Percentiles rank a stretch among this genome's conserved stretches.
phyloP scores from a whole-genome alignment of 2,888 invertebrate species.

The Eutolmus rufibarbis region DNA sequence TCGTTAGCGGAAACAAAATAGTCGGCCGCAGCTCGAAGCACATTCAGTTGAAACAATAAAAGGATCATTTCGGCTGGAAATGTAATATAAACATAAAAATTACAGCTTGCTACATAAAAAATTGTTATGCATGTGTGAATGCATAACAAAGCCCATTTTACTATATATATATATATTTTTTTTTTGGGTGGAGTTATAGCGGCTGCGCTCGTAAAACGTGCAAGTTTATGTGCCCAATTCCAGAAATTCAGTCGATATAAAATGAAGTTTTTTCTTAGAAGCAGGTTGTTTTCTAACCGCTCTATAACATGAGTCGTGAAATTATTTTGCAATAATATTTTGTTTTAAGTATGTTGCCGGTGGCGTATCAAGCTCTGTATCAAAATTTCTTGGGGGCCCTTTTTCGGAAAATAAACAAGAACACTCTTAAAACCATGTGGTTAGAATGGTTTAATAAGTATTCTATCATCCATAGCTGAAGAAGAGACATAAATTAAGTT shows the following conservation, averaged over 20 bases:
- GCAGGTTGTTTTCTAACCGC: not conserved
- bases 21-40: not conserved
- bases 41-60: not conserved
- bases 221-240: not conserved
- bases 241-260: not conserved
- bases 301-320: not conserved
- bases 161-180: not conserved
- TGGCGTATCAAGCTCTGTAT: too few species aligned
- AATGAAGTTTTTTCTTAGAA: not conserved
- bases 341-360: too few species aligned
- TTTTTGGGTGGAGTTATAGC: not conserved
- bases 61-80: not conserved
- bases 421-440: too few species aligned
- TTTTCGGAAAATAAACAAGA: too few species aligned
- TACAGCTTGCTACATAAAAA: not conserved
- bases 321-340: not conserved
- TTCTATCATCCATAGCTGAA: too few species aligned
- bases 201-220: not conserved
- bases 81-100: not conserved
- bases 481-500: too few species aligned
- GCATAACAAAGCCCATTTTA: not conserved
- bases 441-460: too few species aligned
- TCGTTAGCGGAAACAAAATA: not conserved
- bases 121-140: not conserved
- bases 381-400: too few species aligned